Percentiles rank a stretch among this genome's conserved stretches.
Conservation (phyloP, 2,113 vertebrate genomes). For the Aspidoscelis tigris region DNA sequence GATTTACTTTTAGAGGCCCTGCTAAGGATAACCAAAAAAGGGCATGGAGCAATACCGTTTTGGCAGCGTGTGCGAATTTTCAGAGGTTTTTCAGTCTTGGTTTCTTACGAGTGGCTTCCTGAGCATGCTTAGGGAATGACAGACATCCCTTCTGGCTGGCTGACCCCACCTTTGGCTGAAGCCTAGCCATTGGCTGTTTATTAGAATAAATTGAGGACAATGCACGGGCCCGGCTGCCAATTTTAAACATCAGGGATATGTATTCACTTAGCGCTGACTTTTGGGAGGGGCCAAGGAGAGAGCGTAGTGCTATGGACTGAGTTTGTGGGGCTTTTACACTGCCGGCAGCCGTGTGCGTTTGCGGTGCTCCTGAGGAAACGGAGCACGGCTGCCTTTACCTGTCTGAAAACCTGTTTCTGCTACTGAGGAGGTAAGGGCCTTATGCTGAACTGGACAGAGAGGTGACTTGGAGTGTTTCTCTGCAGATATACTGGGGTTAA, state of each 20-base stretch:
- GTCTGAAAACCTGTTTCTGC: constrained; percentile 62
- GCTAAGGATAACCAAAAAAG: constrained; percentile 90
- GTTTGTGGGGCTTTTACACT: constrained; percentile 71
- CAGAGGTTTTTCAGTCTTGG: constrained; percentile 82
- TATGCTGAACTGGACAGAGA: not conserved
- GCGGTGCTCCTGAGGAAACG: constrained; percentile 63
- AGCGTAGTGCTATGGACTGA: constrained; percentile 80
- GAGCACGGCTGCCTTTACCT: constrained; percentile 56
- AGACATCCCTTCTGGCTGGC: constrained; percentile 80
- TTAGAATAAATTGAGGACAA: constrained; percentile 81
- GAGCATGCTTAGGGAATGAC: constrained; percentile 85
- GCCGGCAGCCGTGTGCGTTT: constrained; percentile 59
- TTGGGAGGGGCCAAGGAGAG: constrained; percentile 85
- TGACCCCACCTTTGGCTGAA: constrained; percentile 75
- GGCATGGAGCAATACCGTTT: constrained; percentile 82
- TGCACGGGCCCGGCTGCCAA: constrained; percentile 77
- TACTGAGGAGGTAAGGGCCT: constrained; percentile 77
- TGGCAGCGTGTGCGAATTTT: constrained; percentile 81
- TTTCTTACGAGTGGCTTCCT: constrained; percentile 83
- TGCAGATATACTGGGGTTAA: not conserved
- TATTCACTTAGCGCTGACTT: constrained; percentile 78
- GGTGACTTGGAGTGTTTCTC: not conserved
- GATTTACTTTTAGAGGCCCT: constrained; percentile 87
- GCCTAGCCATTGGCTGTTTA: constrained; percentile 77
- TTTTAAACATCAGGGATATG: constrained; percentile 83